Percentiles rank a stretch among this genome's conserved stretches.
phyloP scores from a whole-genome alignment of 2,797 vertebrate species.

The Aulostomus chinensis region DNA sequence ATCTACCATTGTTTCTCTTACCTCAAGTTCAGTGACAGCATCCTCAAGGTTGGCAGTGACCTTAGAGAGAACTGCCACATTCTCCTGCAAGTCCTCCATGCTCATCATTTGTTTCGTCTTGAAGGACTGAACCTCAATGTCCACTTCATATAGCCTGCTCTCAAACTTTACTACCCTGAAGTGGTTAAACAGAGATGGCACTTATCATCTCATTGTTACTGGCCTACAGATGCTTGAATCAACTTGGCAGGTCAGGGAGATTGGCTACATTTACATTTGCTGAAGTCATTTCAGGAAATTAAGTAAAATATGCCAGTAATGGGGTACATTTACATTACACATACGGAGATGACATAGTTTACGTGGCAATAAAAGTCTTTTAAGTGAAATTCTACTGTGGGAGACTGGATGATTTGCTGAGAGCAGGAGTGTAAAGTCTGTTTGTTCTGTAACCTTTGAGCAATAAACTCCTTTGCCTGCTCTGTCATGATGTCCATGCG shows the following conservation, averaged over 20 bases:
- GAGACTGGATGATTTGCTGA: too few relatives aligned
- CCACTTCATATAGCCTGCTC: too few relatives aligned
- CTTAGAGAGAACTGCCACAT: slow-evolving; percentile 79
- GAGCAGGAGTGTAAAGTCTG: too few relatives aligned
- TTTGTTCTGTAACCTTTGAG: slow-evolving; percentile 81
- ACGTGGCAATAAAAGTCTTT: too few relatives aligned
- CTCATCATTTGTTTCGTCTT: slow-evolving; percentile 81
- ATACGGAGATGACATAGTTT: too few relatives aligned
- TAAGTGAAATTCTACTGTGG: too few relatives aligned
- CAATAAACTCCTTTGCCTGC: slow-evolving; percentile 73
- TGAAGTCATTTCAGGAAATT: too few relatives aligned
- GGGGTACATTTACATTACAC: too few relatives aligned
- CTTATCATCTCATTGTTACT: slow-evolving; percentile 2
- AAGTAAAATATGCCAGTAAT: too few relatives aligned
- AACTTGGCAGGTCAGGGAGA: background rate
- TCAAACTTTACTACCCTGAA: slow-evolving; percentile 80
- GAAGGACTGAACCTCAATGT: slow-evolving; percentile 84
- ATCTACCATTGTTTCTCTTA: slow-evolving; percentile 60
- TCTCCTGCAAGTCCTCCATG: slow-evolving; percentile 83
- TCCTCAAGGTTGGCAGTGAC: slow-evolving; percentile 79
- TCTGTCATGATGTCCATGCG: slow-evolving; percentile 65
- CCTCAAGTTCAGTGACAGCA: slow-evolving; percentile 85
- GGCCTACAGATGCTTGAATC: background rate
- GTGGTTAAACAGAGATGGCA: slow-evolving; percentile 1
- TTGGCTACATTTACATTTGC: background rate